Percentiles rank a stretch among this genome's conserved stretches.
These are phyloP conservation scores for Camponotus vicinus DNA, from an alignment of 1,140 invertebrate genomes.

Conservation along the genomic window DNA sequence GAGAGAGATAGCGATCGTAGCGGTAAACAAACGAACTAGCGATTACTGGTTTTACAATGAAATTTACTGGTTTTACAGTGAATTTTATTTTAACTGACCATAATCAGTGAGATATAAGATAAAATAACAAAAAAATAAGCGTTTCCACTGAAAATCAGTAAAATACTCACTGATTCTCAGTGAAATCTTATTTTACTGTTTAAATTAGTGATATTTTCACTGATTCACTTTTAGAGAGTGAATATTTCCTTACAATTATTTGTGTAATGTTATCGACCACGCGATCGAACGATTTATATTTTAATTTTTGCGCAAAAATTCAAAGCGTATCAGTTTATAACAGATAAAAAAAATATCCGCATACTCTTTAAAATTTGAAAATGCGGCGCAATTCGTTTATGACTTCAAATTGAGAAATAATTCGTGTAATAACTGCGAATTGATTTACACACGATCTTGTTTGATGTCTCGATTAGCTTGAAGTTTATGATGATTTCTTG, in stretches of 20 bases:
- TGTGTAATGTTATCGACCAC: not conserved
- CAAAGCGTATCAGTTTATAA: not conserved
- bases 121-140: too few relatives aligned
- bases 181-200: too few relatives aligned
- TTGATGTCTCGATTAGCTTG: constrained; percentile 8
- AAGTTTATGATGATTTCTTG: not conserved
- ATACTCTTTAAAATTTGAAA: not conserved
- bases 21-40: too few relatives aligned
- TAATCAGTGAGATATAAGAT: too few relatives aligned
- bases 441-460: constrained; percentile 25
- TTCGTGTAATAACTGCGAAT: not conserved
- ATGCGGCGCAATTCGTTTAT: not conserved
- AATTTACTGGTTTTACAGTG: too few relatives aligned
- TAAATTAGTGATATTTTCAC: too few relatives aligned
- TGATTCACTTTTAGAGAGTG: too few relatives aligned
- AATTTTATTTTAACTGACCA: too few relatives aligned
- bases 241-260: not conserved
- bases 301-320: not conserved
- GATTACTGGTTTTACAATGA: too few relatives aligned
- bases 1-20: too few relatives aligned
- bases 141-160: too few relatives aligned
- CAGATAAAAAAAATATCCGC: not conserved
- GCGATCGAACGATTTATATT: not conserved
- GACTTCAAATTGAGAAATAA: constrained; percentile 9
- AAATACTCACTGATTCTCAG: too few relatives aligned